Evolutionary conservation across 2,797 vertebrate genomes (phyloP), one percentile per base, ranked within the genome.

Genomic region (Sebastes minor): DNA sequence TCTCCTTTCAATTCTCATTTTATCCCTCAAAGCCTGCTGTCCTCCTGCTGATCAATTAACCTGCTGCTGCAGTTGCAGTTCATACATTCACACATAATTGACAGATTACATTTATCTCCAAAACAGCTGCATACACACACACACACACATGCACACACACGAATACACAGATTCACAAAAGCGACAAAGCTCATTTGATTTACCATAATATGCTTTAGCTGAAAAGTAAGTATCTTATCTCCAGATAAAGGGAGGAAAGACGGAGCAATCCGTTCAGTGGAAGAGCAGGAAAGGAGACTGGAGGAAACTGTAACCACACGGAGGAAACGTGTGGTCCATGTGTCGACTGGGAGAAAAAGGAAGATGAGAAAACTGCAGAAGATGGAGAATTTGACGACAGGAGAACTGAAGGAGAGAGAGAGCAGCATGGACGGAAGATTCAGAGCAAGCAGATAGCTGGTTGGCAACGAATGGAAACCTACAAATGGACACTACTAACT

Each of bases 121-220:
- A 80, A 89, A 82, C 88, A 89, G 75, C 74, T 81, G 68, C 70
- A 77, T 25, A 13, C 64, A 60, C 80, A 78, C 66, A 60, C 8
- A 20, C 28, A 32, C 16, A 60, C 59, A 52, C 79, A 61, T 53
- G 32, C 74, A 62, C 60, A 57, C 25, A 33, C 75, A 57, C 55
- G 22, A 49, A 68, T 30, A 56, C 53, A 6, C 80, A 88, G 70
- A 89, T 71, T 71, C 82, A 86, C 81, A 80, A 89, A 93, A 93
- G 52, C 65, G 61, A 90, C 84, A 92, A 91, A 93, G 92, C 90
- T 93, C 86, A 93, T 91, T 91, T 93, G 95, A 96, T 95, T 96
- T 95, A 95, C 95, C 94, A 95, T 96, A 96, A 96, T 95, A 95
- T 96, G 95, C 95, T 96, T 96, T 95, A 96, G 96, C 94, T 96